phyloP scores from a whole-genome alignment of 2,113 vertebrate species.

The Tetrax tetrax region DNA sequence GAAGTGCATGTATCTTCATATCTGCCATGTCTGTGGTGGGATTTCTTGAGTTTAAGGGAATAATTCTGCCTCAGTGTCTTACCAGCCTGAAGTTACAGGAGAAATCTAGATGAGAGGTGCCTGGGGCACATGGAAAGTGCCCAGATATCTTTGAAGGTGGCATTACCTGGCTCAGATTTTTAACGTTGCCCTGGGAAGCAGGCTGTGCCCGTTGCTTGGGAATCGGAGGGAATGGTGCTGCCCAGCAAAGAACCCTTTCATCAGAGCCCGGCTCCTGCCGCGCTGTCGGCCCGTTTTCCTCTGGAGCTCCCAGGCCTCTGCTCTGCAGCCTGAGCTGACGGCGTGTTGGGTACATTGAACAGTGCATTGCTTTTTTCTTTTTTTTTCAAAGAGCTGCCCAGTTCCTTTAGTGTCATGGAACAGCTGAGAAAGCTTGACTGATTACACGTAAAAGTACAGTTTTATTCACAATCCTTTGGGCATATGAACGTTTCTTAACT shows the following conservation, averaged over 20 bases:
- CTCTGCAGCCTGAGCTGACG: not conserved
- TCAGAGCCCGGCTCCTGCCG: not conserved
- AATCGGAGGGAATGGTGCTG: not conserved
- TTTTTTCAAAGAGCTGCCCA: not conserved
- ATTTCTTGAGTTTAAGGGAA: not conserved
- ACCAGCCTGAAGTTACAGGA: not conserved
- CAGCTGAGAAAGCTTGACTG: not conserved
- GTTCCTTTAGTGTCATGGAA: not conserved
- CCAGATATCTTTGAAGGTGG: not conserved
- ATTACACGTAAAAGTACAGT: not conserved
- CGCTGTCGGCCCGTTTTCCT: not conserved
- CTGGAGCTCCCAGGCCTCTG: not conserved
- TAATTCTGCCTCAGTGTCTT: not conserved
- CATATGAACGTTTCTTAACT: not conserved
- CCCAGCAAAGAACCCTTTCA: not conserved
- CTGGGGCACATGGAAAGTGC: not conserved
- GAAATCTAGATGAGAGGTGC: not conserved
- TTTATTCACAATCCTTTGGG: not conserved
- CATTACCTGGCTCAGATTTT: not conserved
- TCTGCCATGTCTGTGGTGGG: not conserved
- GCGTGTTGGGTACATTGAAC: not conserved
- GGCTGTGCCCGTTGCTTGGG: not conserved
- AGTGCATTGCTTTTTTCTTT: not conserved
- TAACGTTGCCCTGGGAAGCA: not conserved
- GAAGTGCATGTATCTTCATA: not conserved